Evolutionary conservation across 2,888 invertebrate genomes (phyloP), one percentile per base, ranked within the genome.

Genomic region (Netelia melanura): DNA sequence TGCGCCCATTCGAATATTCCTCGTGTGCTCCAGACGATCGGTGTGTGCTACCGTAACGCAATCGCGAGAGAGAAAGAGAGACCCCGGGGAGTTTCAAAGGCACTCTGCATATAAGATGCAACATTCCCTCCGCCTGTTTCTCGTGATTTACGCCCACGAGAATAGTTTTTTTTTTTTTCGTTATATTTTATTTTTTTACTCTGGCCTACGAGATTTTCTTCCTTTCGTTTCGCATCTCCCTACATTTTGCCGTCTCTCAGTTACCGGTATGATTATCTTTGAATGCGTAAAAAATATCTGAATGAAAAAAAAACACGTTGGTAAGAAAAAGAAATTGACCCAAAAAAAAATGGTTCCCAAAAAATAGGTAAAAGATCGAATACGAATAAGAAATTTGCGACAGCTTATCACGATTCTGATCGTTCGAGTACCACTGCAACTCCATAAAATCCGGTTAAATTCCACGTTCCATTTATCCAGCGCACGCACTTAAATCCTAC

Each of bases 101-200:
- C 67, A 58, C 23, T 65, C 17, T 56, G 62, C 14, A 62, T 30
- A 43, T 23, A 48, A n/a, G 44, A 79, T 62, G 62, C 68, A 62
- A 81, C 61, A 52, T 75, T 67, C 58, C 58, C 67, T 80, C 64
- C 56, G 77, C 10, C 62, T 65, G n/a, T 65, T 72, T 48, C 52
- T 30, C 38, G 65, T 72, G 72, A 83, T 86, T 81, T 83, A 80
- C 85, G 81, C 74, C 80, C 64, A 58, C 83, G 67, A 76, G 30
- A 61, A 67, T 77, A n/a, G 43, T 54, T 76, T 64, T 30, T 72
- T 67, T 17, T 14, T 67, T 38, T 25, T 54, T 76, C 56, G 17
- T 72, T 67, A n/a, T 61, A 56, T 58, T 58, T 74, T 68, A 14
- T 56, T 71, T 17, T 17, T 70, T 44, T 56, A 25, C 21, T 21